These are phyloP conservation scores for Hippocampus barbouri DNA, from an alignment of 2,113 vertebrate species.

Conservation along the genomic window DNA sequence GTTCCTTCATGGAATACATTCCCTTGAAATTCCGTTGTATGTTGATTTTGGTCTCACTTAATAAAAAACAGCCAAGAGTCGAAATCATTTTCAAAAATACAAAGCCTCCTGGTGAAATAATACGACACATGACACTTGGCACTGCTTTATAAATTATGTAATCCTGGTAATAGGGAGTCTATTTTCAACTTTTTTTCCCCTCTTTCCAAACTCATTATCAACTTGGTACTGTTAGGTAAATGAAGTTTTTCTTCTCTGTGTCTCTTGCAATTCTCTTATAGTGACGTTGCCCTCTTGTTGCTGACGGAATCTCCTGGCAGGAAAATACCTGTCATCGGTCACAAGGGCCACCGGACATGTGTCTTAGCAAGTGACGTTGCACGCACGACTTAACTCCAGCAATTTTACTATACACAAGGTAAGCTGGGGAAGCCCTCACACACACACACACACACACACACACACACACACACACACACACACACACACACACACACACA, in stretches of 20 bases:
- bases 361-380: constrained; percentile 43
- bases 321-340: constrained; percentile 48
- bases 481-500: no score
- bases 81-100: not conserved
- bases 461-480: constrained; percentile 4
- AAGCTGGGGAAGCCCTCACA: constrained; percentile 50
- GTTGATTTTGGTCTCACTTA: not conserved
- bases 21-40: no score
- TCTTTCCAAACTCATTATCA: not conserved
- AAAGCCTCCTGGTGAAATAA: not conserved
- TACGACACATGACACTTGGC: not conserved
- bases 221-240: constrained; percentile 24
- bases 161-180: not conserved
- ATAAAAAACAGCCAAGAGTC: not conserved
- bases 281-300: constrained; percentile 16
- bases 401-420: constrained; percentile 46
- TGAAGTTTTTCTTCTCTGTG: constrained; percentile 18
- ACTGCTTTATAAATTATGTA: constrained; percentile 7
- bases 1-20: no score
- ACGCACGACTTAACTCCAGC: constrained; percentile 29
- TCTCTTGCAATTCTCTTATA: constrained; percentile 11
- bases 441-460: constrained; percentile 14
- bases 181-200: not conserved
- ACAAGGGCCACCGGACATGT: constrained; percentile 19
- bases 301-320: constrained; percentile 45